Base-by-base conservation (phyloP, 92 coral and sea anemone species). In the Diadumene lineata region DNA sequence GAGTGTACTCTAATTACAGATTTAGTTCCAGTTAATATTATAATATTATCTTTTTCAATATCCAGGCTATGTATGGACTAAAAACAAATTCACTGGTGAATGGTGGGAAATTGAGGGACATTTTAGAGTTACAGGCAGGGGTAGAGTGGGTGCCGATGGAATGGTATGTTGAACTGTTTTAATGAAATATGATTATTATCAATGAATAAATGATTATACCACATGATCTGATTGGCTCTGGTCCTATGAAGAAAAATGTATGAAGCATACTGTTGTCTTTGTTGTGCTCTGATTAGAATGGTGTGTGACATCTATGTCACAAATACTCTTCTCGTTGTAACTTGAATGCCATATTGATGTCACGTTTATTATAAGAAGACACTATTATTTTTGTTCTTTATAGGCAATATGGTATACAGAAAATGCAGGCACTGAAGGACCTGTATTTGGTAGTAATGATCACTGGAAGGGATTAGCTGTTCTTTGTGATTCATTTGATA, bases 141-240 rank as follows among this genome's bases (percentile, higher is more conserved):
- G 98, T 11, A 75, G 98, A 73, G 86, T 94, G 34, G 98, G 98
- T 17, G 98, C 96, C 50, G 98, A 94, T 86, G 98, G 97, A 44
- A 73, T 94, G 84, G 98, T 94, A 69, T 82, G 98, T 2, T 7
- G 11, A 10, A 63, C 16, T 6, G 24, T 10, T 21, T 38, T 38
- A 38, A 38, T 38, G 13, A 4, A 38, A 38, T 38, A 38, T 4
- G 6, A 38, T 4, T 38, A 38, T 4, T 38, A 38, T 4, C 13
- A 38, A 38, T 38, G 6, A 4, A 38, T 6, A 4, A 4, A 6
- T 38, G 6, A 38, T 6, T 13, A 13, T 13, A 38, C 48, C 13
- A 38, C 48, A 38, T n/a, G n/a, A n/a, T n/a, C n/a, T n/a, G n/a
- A n/a, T n/a, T n/a, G n/a, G n/a, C n/a, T n/a, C n/a, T n/a, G n/a